Conservation (phyloP, 2,797 vertebrate genomes). For the Hafferia zeledoni region DNA sequence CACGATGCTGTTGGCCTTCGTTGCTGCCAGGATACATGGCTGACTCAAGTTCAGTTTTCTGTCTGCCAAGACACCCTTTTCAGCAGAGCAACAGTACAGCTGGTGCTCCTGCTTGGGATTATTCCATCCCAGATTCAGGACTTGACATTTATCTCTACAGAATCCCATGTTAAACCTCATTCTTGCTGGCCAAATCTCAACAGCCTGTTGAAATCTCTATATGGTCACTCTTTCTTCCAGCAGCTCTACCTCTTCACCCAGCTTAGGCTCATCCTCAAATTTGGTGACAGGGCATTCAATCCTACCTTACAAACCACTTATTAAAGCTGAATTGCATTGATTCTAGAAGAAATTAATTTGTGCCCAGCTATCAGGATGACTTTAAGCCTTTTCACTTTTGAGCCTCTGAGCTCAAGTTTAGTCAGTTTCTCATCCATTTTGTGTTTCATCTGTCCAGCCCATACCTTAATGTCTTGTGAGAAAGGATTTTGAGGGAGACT, state of each 20-base stretch:
- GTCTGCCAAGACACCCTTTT: conserved; percentile 18
- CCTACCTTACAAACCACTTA: neutral
- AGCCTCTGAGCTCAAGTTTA: neutral
- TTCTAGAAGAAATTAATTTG: neutral
- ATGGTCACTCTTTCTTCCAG: neutral
- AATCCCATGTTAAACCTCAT: neutral
- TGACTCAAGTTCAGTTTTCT: neutral
- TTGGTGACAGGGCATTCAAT: neutral
- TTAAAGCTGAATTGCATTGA: neutral
- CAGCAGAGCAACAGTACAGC: neutral
- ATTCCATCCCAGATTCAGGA: neutral
- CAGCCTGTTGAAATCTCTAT: neutral
- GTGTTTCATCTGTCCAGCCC: neutral
- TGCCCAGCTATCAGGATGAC: neutral
- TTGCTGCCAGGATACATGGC: neutral
- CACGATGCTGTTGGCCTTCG: neutral
- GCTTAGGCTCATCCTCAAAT: neutral
- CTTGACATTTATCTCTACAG: neutral
- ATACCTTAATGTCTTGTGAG: neutral
- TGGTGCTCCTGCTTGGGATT: conserved; percentile 11
- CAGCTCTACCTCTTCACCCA: neutral
- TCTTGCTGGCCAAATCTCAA: neutral
- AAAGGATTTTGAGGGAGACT: neutral
- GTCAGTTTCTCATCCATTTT: neutral
- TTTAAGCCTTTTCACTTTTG: neutral